Evolutionary conservation across 2,888 invertebrate species (phyloP), one percentile per base, ranked within the genome.

Genomic region (Clanis bilineata): DNA sequence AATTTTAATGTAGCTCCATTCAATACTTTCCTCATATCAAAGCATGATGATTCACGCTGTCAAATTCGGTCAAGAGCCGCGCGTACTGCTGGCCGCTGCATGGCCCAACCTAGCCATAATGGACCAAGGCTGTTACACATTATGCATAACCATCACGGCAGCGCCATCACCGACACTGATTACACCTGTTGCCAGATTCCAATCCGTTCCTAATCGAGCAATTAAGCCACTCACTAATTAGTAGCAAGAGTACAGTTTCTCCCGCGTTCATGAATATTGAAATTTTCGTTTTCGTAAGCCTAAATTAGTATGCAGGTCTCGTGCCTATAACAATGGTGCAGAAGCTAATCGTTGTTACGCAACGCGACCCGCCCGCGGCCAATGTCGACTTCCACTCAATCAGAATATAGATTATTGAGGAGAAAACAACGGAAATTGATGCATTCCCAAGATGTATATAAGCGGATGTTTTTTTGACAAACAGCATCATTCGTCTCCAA

Each of bases 301-400:
- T 58, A 25, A 36, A 45, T 63, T 22, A 60, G 70, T 66, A 86
- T 66, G 72, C 85, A 59, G 61, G 77, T 79, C 90, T 89, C 89
- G 90, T 86, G 59, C 78, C 70, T 68, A 76, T 74, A 75, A 88
- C 91, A 90, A 90, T 89, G 89, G 82, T 86, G 81, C 86, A 82
- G 76, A 76, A 82, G 82, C 88, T 90, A 90, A 90, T 88, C 88
- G 87, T 70, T 70, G 72, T 91, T 88, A 86, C 86, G 77, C 88
- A 87, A 92, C 73, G 78, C 78, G 83, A 86, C 85, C 83, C 78
- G 83, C 82, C 79, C 70, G 85, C 78, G 88, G 88, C 88, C 91
- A 92, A 91, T 90, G 90, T 89, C 91, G 82, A 72, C 72, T 75
- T 66, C 70, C 79, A 82, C 85, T 77, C 82, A 78, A 63, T 64